These are phyloP conservation scores for Ochropleura plecta DNA, from an alignment of 2,888 invertebrate species.

Conservation along the genomic window DNA sequence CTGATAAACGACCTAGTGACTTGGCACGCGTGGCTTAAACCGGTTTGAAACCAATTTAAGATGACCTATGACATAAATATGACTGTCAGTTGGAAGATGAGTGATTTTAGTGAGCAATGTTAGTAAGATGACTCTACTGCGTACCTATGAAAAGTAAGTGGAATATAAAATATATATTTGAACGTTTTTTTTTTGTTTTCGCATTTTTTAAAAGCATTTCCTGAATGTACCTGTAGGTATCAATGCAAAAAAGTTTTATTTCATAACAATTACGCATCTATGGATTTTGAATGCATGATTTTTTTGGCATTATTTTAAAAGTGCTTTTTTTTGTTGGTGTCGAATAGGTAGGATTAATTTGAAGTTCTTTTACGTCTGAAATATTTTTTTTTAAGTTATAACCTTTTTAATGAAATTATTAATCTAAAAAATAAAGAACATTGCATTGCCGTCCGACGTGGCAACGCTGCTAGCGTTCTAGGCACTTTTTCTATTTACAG, in stretches of 20 bases:
- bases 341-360: not conserved
- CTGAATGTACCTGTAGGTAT: not conserved
- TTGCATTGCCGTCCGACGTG: no score
- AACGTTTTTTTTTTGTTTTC: not conserved
- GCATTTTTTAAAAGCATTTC: not conserved
- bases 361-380: not conserved
- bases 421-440: not conserved
- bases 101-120: constrained; percentile 36
- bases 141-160: not conserved
- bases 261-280: not conserved
- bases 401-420: not conserved
- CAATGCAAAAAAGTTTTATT: not conserved
- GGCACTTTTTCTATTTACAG: no score
- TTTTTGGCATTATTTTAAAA: not conserved
- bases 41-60: constrained; percentile 33
- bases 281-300: not conserved
- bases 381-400: not conserved
- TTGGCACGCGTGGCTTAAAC: constrained; percentile 59
- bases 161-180: not conserved
- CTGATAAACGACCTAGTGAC: constrained; percentile 41
- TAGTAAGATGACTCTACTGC: constrained; percentile 36
- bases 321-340: not conserved
- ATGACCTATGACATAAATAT: constrained; percentile 59
- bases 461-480: no score
- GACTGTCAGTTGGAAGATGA: constrained; percentile 31